Evolutionary conservation across 2,113 vertebrate species (phyloP), one percentile per base, ranked within the genome.

Genomic region (Diphyllodes magnificus): DNA sequence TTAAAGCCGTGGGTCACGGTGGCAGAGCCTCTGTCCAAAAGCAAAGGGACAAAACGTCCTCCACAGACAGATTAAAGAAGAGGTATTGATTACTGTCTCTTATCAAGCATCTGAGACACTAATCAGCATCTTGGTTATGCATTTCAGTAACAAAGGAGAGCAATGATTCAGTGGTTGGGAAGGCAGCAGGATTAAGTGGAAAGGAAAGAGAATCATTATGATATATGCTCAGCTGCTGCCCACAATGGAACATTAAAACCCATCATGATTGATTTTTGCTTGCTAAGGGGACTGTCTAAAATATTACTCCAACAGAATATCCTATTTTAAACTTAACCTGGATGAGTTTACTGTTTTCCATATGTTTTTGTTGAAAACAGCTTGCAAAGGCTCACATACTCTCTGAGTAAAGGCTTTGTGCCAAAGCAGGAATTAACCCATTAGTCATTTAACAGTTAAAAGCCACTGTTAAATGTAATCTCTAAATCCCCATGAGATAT

Each of bases 361-460:
- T 91, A 77, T 70, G 82, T 81, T 95, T 96, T 84, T 88, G 45
- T 95, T 63, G 56, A 73, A 95, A 93, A 82, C 84, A 81, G 85
- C 79, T 97, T 96, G 89, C 42, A 19, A 92, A 91, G 30, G 85
- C 78, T 95, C 54, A 45, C 42, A 16, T 85, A 33, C 23, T 92
- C 71, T 47, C 22, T 15, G 69, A 90, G 22, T 69, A 72, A 82
- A 81, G 60, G 72, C 82, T 90, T 91, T 75, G 47, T 94, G 92
- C 91, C 92, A 92, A 57, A 68, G 59, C 25, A 7, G 42, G 65
- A 90, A 88, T 96, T 96, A 96, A 93, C 57, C 80, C 64, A 75
- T 90, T 90, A 86, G 86, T 80, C 79, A 96, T 90, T 83, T 91
- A 96, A 91, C 79, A 82, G 73, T 90, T 93, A 92, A 95, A 91